phyloP scores from a whole-genome alignment of 1,140 invertebrate species.

The Saccostrea cuccullata region DNA sequence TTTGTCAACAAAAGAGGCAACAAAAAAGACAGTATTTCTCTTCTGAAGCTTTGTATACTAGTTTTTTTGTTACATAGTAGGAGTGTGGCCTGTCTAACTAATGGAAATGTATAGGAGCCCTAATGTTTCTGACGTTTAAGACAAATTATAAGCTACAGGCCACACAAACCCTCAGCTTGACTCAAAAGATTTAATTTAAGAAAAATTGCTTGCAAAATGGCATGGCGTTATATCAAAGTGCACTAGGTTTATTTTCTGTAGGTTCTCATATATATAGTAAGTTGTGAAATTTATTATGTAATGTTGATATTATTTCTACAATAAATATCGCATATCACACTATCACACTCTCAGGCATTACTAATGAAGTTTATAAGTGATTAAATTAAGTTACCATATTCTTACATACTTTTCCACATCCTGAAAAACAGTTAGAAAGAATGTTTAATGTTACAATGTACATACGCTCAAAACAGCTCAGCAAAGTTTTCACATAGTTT shows the following conservation, averaged over 20 bases:
- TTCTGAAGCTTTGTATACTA: not conserved
- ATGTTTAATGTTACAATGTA: no score
- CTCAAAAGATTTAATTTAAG: slow-evolving; percentile 35
- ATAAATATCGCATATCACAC: not conserved
- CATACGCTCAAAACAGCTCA: no score
- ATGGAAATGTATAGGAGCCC: not conserved
- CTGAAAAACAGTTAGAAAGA: no score
- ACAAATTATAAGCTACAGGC: slow-evolving; percentile 14
- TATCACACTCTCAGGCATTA: not conserved
- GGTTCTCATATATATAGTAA: no score
- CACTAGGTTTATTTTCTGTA: not conserved
- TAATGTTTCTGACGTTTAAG: slow-evolving; percentile 29
- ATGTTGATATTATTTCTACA: not conserved
- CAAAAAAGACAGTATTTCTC: not conserved
- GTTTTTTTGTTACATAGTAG: not conserved
- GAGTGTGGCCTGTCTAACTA: not conserved
- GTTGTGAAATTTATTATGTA: no score
- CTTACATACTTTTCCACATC: no score
- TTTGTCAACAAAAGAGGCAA: not conserved
- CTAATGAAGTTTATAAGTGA: not conserved
- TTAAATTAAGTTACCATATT: no score
- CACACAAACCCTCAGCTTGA: not conserved
- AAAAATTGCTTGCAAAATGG: slow-evolving; percentile 31
- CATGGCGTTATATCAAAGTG: slow-evolving; percentile 23
- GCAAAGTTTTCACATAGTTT: not conserved